A percentile compares a stretch with the other conserved stretches of the same genome.
phyloP scores from a whole-genome alignment of 2,113 vertebrate genomes.

The Alexandromys fortis region DNA sequence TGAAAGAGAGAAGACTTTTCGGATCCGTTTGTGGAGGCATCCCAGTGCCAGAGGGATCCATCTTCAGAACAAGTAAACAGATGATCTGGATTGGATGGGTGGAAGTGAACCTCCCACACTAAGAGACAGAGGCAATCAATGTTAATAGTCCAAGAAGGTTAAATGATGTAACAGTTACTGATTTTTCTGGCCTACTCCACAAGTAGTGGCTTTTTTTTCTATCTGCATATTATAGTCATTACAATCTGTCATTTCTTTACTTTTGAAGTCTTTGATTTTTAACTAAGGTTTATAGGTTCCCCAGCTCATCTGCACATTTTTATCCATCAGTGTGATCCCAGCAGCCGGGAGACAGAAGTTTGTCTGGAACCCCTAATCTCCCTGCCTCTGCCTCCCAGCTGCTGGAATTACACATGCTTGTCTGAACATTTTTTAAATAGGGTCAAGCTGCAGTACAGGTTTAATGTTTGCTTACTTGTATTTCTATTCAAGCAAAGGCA shows the following conservation, averaged over 20 bases:
- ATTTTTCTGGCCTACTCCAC: background rate
- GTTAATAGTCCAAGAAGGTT: background rate
- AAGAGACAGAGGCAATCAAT: slow-evolving; percentile 5
- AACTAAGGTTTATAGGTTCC: background rate
- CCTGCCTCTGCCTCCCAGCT: background rate
- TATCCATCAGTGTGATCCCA: background rate
- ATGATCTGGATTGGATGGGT: slow-evolving; percentile 96
- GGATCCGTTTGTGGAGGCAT: slow-evolving; percentile 87
- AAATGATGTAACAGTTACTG: background rate
- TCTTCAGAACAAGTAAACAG: slow-evolving; percentile 98
- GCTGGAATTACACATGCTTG: background rate
- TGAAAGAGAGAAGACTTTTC: slow-evolving; percentile 93
- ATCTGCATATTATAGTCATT: background rate
- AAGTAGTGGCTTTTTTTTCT: background rate
- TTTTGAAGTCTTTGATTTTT: background rate
- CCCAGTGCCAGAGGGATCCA: slow-evolving; percentile 97
- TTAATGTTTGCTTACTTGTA: slow-evolving; percentile 3
- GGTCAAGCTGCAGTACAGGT: background rate
- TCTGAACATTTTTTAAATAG: background rate
- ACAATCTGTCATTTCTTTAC: background rate
- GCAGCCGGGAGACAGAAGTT: background rate
- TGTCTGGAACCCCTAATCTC: background rate
- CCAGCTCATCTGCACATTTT: background rate
- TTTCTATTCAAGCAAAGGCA: background rate
- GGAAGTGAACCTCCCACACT: slow-evolving; percentile 99